Percentiles rank a stretch among this genome's conserved stretches.
Evolutionary conservation across 2,888 invertebrate genomes (phyloP).

Genomic region (Oxycera nigricornis): DNA sequence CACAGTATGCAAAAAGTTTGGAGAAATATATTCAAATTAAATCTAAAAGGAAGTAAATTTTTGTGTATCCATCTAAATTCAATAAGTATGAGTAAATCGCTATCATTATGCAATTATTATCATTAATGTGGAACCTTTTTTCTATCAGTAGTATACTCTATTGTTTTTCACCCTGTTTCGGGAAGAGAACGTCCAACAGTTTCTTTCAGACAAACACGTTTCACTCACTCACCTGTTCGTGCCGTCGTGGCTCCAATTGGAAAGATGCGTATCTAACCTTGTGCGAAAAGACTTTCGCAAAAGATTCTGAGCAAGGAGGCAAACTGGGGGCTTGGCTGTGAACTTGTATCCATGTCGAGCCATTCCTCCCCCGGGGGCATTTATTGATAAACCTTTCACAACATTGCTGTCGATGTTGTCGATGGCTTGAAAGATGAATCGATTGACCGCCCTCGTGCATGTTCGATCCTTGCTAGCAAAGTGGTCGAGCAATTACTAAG

Average conservation of each 20-base stretch:
- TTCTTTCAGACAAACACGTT: not conserved
- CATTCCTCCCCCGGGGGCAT: slow-evolving; percentile 20
- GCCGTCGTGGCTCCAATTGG: not conserved
- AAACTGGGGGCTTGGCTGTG: not conserved
- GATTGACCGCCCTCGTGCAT: not conserved
- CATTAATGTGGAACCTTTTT: too few relatives aligned
- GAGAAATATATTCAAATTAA: too few relatives aligned
- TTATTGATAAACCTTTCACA: slow-evolving; percentile 23
- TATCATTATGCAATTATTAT: too few relatives aligned
- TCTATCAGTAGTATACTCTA: too few relatives aligned
- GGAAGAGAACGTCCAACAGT: too few relatives aligned
- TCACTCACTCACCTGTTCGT: not conserved
- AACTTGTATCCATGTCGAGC: not conserved
- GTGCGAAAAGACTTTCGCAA: not conserved
- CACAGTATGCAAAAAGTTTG: too few relatives aligned
- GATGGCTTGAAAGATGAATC: slow-evolving; percentile 10
- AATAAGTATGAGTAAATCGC: too few relatives aligned
- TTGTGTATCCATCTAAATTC: too few relatives aligned
- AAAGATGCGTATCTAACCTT: not conserved
- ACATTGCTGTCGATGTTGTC: slow-evolving; percentile 14
- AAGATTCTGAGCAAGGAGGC: not conserved
- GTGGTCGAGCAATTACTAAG: too few relatives aligned
- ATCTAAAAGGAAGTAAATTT: too few relatives aligned
- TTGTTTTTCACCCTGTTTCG: too few relatives aligned
- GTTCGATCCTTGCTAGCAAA: too few relatives aligned